Evolutionary conservation across 2,113 vertebrate genomes (phyloP), one percentile per base, ranked within the genome.

Genomic region (Acrocephalus kingi): DNA sequence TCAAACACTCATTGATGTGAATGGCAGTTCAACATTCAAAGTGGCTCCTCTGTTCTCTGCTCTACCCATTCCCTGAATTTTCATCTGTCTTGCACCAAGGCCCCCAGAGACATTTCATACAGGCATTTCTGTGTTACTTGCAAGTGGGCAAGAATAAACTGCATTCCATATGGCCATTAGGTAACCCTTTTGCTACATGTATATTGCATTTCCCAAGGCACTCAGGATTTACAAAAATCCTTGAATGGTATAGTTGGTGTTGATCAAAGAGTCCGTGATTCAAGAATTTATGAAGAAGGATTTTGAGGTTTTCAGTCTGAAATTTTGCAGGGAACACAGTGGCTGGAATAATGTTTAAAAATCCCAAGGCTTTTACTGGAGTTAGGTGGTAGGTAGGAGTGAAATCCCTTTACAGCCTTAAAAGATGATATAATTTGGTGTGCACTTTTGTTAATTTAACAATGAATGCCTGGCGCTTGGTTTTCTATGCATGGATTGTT

Each of bases 101-200:
- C 41, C 86, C 73, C 90, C 0, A 0, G 83, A 89, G 92, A 86
- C 20, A 49, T 90, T 92, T 89, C 80, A 39, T 90, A 88, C 86
- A 92, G 85, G 69, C 76, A 27, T 89, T 96, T 90, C 90, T 95
- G 15, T 68, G 92, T 96, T 92, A 68, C 80, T 94, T 84, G 62
- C 83, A 93, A 96, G 41, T 79, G 62, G 92, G 86, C 90, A 93
- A 95, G 92, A 92, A 75, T 62, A 90, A 96, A 64, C 90, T 86
- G 58, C 84, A 92, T 96, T 96, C 96, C 96, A 94, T 84, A 96
- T 95, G 86, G 90, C 93, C 94, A 89, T 87, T 84, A 93, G 83
- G 92, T 96, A 92, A 93, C 74, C 79, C 84, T 91, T 94, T 94
- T 41, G 41, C 59, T 94, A 51, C 73, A 71, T 64, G 80, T 61